A percentile compares a stretch with the other conserved stretches of the same genome.
Evolutionary conservation across 1,140 invertebrate genomes (phyloP).

Genomic region (Hylaeus volcanicus): DNA sequence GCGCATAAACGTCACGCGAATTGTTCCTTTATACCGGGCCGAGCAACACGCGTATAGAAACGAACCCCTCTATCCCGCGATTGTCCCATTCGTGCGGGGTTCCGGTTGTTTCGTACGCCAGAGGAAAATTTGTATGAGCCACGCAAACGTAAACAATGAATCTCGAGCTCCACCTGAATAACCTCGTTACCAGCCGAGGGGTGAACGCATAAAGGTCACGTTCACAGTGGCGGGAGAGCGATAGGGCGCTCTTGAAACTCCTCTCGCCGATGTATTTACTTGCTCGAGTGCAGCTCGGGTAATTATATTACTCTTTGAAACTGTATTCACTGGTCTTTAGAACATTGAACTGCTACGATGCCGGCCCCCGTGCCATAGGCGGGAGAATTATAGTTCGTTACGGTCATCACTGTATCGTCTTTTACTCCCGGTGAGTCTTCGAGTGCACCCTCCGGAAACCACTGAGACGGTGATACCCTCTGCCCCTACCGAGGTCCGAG

Average conservation of each 20-base stretch:
- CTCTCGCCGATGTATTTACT: slow-evolving; percentile 48
- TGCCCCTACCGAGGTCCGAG: neutral
- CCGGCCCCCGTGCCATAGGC: neutral
- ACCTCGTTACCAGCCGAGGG: slow-evolving; percentile 47
- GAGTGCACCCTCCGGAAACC: slow-evolving; percentile 34
- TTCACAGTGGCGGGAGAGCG: slow-evolving; percentile 37
- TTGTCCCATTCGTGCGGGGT: slow-evolving; percentile 27
- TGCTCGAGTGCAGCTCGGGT: slow-evolving; percentile 41
- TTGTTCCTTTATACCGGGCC: slow-evolving; percentile 40
- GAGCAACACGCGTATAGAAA: slow-evolving; percentile 29
- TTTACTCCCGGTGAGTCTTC: slow-evolving; percentile 32
- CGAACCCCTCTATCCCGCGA: slow-evolving; percentile 25
- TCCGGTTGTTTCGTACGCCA: slow-evolving; percentile 36
- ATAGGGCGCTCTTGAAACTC: slow-evolving; percentile 42
- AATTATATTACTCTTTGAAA: slow-evolving; percentile 68
- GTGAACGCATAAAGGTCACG: slow-evolving; percentile 46
- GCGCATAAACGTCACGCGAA: slow-evolving; percentile 32
- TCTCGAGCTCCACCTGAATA: slow-evolving; percentile 52
- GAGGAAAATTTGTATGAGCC: slow-evolving; percentile 47
- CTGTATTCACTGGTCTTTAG: slow-evolving; percentile 39
- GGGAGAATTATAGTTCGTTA: slow-evolving; percentile 54
- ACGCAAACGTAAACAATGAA: slow-evolving; percentile 53
- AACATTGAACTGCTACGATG: slow-evolving; percentile 23
- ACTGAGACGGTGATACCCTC: slow-evolving; percentile 17
- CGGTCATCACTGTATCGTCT: slow-evolving; percentile 35